Evolutionary conservation across 64 coral and sea anemone genomes (phyloP).

Genomic region (Porites australiensis): DNA sequence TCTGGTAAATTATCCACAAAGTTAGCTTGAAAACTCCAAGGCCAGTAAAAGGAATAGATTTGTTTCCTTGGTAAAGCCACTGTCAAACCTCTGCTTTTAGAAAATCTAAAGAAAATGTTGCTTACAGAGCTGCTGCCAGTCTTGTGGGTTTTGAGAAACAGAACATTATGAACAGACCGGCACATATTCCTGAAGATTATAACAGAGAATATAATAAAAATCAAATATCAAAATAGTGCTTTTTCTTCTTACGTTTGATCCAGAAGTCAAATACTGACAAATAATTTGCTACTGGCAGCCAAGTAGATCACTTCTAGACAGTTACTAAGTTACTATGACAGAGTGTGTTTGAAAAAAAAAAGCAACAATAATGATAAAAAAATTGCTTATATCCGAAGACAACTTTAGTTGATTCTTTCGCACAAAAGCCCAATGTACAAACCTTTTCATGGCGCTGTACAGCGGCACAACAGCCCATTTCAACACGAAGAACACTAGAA

Average conservation of each 20-base stretch:
- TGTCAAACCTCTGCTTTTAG: constrained; percentile 73
- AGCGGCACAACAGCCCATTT: constrained; percentile 16
- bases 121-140: constrained; percentile 93
- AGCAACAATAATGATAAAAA: too few species aligned
- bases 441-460: constrained; percentile 7
- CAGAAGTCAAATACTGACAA: too few species aligned
- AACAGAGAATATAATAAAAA: neutral
- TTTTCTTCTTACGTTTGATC: too few species aligned
- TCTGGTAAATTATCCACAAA: constrained; percentile 57
- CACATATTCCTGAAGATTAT: constrained; percentile 49
- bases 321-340: too few species aligned
- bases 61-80: constrained; percentile 75
- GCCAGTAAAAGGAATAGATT: constrained; percentile 89
- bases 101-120: constrained; percentile 91
- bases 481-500: neutral
- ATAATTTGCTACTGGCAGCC: too few species aligned
- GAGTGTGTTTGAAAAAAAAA: too few species aligned
- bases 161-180: constrained; percentile 69
- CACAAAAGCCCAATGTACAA: neutral
- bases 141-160: constrained; percentile 98
- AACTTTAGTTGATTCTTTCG: too few species aligned
- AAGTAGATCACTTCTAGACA: too few species aligned
- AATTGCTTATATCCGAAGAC: too few species aligned
- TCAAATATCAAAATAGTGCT: too few species aligned
- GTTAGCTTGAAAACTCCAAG: constrained; percentile 80